Evolutionary conservation across 2,797 vertebrate species (phyloP), one percentile per base, ranked within the genome.

Genomic region (Luscinia luscinia): DNA sequence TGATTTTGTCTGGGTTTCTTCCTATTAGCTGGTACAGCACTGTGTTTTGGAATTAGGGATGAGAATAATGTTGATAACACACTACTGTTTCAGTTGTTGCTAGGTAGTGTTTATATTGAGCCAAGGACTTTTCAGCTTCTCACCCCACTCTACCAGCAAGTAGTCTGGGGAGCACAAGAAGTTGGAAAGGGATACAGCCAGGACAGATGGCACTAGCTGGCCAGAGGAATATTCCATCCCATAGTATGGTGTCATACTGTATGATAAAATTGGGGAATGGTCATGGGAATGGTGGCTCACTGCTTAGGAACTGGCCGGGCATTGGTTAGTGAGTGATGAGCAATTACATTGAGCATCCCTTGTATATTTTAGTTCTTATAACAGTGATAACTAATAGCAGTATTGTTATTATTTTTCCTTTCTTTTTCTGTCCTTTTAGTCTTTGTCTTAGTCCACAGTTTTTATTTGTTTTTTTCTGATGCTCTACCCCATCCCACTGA

Each of bases 301-400:
- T 77, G 36, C 52, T 72, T 0, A 0, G 24, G 28, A 77, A 2
- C 21, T 73, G 32, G 17, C 48, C 40, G n/a, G 59, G 28, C 59
- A 23, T 40, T 34, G 11, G 21, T 66, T 7, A 3, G 11, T 15
- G 41, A 43, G 21, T 34, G 32, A 18, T 49, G 32, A 40, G 52
- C 17, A 49, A 27, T 72, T 59, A 15, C 34, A 49, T 3, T 55
- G 17, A n/a, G 12, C 48, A 40, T 72, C 15, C 9, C 32, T 34
- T 72, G 9, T 32, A 12, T 61, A 66, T 54, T 61, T 54, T 61
- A 55, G 34, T 77, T 43, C 36, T 61, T 55, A 5, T 23, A 46
- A 20, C 15, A 36, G 15, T 40, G 59, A 64, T 27, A 52, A 59
- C 3, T 45, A 52, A 57, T 34, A 40, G 36, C 32, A 43, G 15